phyloP scores from a whole-genome alignment of 1,140 invertebrate species.

The Magallana ariakensis region DNA sequence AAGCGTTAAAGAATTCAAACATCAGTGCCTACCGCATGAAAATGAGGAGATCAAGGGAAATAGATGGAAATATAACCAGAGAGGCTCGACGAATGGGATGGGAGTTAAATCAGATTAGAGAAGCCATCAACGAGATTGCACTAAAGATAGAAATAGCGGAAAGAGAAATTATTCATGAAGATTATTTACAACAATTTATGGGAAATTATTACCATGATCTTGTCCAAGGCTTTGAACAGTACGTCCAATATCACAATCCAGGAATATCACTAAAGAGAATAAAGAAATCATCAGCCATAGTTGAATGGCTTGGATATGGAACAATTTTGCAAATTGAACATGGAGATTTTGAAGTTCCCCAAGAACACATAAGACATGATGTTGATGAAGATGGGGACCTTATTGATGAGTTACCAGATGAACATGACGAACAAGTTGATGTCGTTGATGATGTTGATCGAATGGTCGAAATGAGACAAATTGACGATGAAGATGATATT shows the following conservation, averaged over 20 bases:
- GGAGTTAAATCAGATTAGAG: constrained; percentile 26
- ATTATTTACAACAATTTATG: constrained; percentile 62
- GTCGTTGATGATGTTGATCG: constrained; percentile 41
- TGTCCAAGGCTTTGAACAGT: constrained; percentile 41
- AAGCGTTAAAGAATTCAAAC: constrained; percentile 61
- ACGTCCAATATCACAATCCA: constrained; percentile 5
- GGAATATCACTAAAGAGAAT: background rate
- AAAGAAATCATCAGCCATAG: constrained; percentile 45
- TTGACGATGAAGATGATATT: constrained; percentile 44
- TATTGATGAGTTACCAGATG: constrained; percentile 49
- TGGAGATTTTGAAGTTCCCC: background rate
- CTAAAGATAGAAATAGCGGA: constrained; percentile 62
- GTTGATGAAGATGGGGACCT: constrained; percentile 43
- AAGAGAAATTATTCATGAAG: constrained; percentile 64
- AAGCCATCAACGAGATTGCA: constrained; percentile 55
- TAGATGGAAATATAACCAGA: constrained; percentile 44
- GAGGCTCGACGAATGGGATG: constrained; percentile 23
- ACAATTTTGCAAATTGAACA: constrained; percentile 7
- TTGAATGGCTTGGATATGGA: constrained; percentile 60
- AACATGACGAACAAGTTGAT: constrained; percentile 54
- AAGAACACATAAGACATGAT: background rate
- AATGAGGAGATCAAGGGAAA: constrained; percentile 5
- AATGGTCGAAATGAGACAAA: constrained; percentile 12
- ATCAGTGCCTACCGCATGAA: constrained; percentile 54
- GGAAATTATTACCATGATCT: constrained; percentile 47